Percentiles rank a stretch among this genome's conserved stretches.
Evolutionary conservation across 2,888 invertebrate genomes (phyloP).

Genomic region (Dryomyza anilis): DNA sequence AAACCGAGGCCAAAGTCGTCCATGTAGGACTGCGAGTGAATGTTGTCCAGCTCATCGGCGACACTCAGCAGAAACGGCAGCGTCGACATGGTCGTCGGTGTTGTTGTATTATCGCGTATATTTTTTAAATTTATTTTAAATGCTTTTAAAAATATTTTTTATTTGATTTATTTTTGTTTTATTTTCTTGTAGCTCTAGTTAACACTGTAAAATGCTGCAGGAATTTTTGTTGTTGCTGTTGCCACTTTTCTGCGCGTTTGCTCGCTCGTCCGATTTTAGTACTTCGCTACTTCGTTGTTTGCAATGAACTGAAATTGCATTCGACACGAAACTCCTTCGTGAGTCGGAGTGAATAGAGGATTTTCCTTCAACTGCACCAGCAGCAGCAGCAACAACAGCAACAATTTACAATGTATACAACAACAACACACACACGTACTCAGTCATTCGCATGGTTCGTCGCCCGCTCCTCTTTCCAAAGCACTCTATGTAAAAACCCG

Average conservation of each 20-base stretch:
- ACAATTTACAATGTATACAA: constrained; percentile 4
- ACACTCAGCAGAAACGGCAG: constrained; percentile 58
- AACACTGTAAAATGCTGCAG: background rate
- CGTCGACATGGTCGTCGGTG: constrained; percentile 51
- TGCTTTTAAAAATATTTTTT: background rate
- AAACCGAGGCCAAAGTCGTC: constrained; percentile 60
- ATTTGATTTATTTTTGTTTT: background rate
- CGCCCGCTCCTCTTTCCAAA: background rate
- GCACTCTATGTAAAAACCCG: constrained; percentile 19
- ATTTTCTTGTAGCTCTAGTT: background rate
- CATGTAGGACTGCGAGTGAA: constrained; percentile 57
- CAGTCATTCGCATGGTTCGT: background rate
- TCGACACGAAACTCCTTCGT: constrained; percentile 21
- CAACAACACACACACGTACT: background rate
- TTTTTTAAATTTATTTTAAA: too few species aligned
- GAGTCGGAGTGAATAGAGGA: background rate
- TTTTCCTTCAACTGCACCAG: constrained; percentile 6
- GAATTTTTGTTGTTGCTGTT: constrained; percentile 13
- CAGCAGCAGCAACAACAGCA: background rate
- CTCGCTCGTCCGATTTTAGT: constrained; percentile 37
- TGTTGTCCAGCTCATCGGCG: constrained; percentile 59
- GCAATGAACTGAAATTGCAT: constrained; percentile 49
- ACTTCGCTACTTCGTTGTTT: constrained; percentile 52
- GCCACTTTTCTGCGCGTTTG: constrained; percentile 9
- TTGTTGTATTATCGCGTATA: background rate